Evolutionary conservation across 2,797 vertebrate genomes (phyloP), one percentile per base, ranked within the genome.

Genomic region (Sebastes nivosus): DNA sequence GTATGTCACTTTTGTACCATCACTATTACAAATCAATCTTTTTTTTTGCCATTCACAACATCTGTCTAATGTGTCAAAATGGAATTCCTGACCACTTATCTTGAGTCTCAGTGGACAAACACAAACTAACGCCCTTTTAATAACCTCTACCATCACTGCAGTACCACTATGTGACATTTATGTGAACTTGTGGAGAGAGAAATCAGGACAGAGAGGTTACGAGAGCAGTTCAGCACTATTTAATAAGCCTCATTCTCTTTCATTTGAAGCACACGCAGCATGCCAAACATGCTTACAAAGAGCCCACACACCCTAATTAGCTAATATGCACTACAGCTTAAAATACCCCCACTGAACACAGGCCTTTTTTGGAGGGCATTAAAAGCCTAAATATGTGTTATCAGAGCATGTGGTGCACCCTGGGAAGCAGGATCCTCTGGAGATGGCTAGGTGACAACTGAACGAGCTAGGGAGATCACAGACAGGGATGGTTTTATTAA

Each of bases 321-420:
- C 88, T 85, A 90, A 91, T 90, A 92, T 86, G 87, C 78, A 81
- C 85, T 72, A 81, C 81, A 78, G 90, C 88, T 91, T 89, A 90
- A 94, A 94, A 92, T 90, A 85, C 82, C 80, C 85, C 90, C 87
- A 87, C 80, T 88, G 89, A 92, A 93, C 81, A 87, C 64, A 38
- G 77, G 76, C 59, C 73, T 66, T 91, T 89, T 86, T 90, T 80
- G 65, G 70, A 69, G 63, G 83, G 81, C 79, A 88, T 93, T 89
- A 93, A 92, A 92, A 89, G 86, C 87, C 85, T 90, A 91, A 92
- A 92, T 84, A 67, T 90, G 89, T 93, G 87, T 92, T 89, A 94
- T 93, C 89, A 87, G 92, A 91, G 91, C 89, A 78, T 91, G 88
- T 55, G 89, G 90, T 83, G 80, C 87, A 77, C 89, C 67, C 85